Evolutionary conservation across 2,113 vertebrate genomes (phyloP).

Genomic region (Callopanchax toddi): DNA sequence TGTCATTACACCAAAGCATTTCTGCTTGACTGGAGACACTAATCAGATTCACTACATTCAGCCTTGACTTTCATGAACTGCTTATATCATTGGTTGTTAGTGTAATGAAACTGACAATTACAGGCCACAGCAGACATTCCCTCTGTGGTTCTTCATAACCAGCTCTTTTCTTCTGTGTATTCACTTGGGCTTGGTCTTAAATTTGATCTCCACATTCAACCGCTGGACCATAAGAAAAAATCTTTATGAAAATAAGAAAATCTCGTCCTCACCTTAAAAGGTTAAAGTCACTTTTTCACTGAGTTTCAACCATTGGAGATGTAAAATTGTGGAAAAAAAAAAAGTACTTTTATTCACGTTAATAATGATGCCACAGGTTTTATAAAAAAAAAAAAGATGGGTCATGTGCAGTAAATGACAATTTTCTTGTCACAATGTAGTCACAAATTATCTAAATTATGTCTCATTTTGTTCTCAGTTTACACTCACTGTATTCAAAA

Average conservation of each 20-base stretch:
- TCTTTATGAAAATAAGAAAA: conserved; percentile 10
- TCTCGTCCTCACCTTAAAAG: conserved; percentile 17
- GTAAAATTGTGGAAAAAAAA: no score
- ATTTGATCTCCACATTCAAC: conserved; percentile 41
- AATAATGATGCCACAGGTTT: no score
- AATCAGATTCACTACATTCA: conserved; percentile 38
- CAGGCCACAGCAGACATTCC: conserved; percentile 57
- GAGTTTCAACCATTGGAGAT: no score
- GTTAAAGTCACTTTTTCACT: conserved; percentile 8
- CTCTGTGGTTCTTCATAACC: conserved; percentile 48
- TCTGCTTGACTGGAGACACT: conserved; percentile 42
- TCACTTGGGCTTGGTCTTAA: conserved; percentile 40
- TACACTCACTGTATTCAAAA: no score
- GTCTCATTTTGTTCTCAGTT: no score
- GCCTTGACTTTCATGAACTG: conserved; percentile 38
- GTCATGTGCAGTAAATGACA: no score
- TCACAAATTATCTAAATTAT: no score
- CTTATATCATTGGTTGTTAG: conserved; percentile 49
- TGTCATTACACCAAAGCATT: conserved; percentile 29
- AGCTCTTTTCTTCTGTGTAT: conserved; percentile 39
- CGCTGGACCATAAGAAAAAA: conserved; percentile 35
- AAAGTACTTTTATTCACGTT: no score
- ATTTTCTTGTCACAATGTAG: no score
- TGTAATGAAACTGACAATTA: conserved; percentile 69
- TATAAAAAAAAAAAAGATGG: no score